Evolutionary conservation across 2,888 invertebrate genomes (phyloP).

Genomic region (Orthonychiurus folsomi): DNA sequence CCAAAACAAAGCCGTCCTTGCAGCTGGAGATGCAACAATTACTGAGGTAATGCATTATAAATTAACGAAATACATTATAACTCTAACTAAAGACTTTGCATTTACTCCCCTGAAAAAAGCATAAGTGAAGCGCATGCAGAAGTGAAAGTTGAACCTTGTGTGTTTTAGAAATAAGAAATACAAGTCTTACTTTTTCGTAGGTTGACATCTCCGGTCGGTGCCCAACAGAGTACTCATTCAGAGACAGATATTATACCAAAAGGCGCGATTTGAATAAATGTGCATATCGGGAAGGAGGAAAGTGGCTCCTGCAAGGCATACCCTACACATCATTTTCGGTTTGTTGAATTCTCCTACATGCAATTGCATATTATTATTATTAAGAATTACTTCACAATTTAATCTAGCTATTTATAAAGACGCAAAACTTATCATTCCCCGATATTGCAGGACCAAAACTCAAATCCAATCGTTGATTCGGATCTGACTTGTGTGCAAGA

Average conservation of each 20-base stretch:
- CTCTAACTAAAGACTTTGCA: neutral
- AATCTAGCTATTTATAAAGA: slow-evolving; percentile 5
- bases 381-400: neutral
- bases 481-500: slow-evolving; percentile 32
- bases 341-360: slow-evolving; percentile 18
- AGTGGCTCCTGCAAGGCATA: slow-evolving; percentile 53
- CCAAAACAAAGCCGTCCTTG: slow-evolving; percentile 56
- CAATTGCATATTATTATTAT: neutral
- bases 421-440: neutral
- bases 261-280: slow-evolving; percentile 63
- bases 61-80: neutral
- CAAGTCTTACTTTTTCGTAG: slow-evolving; percentile 42
- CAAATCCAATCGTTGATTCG: slow-evolving; percentile 31
- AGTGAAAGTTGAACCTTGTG: too few relatives aligned
- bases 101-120: neutral
- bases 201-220: slow-evolving; percentile 76
- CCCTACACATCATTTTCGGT: slow-evolving; percentile 50
- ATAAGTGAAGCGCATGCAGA: neutral
- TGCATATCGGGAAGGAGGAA: slow-evolving; percentile 60
- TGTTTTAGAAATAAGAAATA: too few relatives aligned
- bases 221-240: slow-evolving; percentile 59
- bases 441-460: slow-evolving; percentile 28
- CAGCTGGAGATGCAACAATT: slow-evolving; percentile 43
- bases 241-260: slow-evolving; percentile 49
- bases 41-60: slow-evolving; percentile 43